Evolutionary conservation across 2,888 invertebrate species (phyloP).

Genomic region (Melipona beecheii): DNA sequence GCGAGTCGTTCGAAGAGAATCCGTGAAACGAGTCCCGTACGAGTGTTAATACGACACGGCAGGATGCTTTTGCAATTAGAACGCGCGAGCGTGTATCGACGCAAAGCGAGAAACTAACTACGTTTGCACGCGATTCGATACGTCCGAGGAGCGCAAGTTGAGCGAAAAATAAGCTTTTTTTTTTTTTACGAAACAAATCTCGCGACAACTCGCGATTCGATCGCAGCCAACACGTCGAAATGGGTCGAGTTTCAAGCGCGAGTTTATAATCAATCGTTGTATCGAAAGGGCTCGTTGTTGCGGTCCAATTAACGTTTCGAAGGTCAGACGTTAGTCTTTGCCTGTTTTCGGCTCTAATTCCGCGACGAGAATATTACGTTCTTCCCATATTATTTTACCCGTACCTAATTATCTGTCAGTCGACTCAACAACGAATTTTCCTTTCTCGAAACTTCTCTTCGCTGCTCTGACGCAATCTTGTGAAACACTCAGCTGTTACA

Average conservation of each 20-base stretch:
- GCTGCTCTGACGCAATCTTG: not conserved
- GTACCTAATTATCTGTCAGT: not conserved
- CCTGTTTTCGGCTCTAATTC: slow-evolving; percentile 23
- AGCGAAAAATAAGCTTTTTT: not conserved
- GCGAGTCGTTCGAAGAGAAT: not conserved
- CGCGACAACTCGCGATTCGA: slow-evolving; percentile 28
- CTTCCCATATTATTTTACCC: too few relatives aligned
- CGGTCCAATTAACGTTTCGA: slow-evolving; percentile 58
- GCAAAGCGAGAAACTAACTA: not conserved
- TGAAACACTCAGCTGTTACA: not conserved
- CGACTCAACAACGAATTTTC: not conserved
- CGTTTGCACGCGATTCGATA: not conserved
- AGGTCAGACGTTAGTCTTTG: slow-evolving; percentile 7
- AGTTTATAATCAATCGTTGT: slow-evolving; percentile 46
- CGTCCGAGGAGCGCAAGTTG: not conserved
- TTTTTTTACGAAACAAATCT: not conserved
- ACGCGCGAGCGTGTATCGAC: not conserved
- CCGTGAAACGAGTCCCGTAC: not conserved
- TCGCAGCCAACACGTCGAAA: slow-evolving; percentile 12
- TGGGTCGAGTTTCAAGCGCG: slow-evolving; percentile 15
- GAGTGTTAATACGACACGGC: not conserved
- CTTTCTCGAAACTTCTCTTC: not conserved
- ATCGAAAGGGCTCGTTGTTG: slow-evolving; percentile 46
- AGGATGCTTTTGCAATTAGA: not conserved
- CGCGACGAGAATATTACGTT: not conserved